Evolutionary conservation across 2,113 vertebrate species (phyloP).

Genomic region (Pelobates fuscus): DNA sequence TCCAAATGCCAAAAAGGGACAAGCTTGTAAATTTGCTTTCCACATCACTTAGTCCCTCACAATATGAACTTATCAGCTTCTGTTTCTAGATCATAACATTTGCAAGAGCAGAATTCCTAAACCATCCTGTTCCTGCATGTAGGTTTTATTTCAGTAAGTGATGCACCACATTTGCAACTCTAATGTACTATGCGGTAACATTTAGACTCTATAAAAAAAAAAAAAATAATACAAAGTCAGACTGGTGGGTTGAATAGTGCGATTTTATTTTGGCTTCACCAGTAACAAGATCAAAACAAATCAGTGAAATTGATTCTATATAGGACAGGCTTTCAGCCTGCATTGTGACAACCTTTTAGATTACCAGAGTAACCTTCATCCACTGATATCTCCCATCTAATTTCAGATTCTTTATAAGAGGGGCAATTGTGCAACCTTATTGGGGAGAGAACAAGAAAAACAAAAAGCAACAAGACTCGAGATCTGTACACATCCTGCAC

Average conservation of each 20-base stretch:
- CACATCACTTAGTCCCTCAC: no score
- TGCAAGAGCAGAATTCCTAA: no score
- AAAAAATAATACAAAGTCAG: neutral
- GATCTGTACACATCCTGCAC: neutral
- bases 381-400: neutral
- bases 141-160: no score
- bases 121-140: no score
- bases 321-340: slow-evolving; percentile 35
- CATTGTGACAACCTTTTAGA: neutral
- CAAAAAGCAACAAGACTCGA: neutral
- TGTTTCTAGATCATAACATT: no score
- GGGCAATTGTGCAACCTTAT: neutral
- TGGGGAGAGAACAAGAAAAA: neutral
- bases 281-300: slow-evolving; percentile 27
- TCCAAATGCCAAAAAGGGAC: no score
- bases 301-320: slow-evolving; percentile 55
- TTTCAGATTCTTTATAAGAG: no score
- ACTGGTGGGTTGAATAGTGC: slow-evolving; percentile 23
- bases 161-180: no score
- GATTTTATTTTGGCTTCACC: slow-evolving; percentile 34
- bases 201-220: no score
- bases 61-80: no score
- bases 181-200: no score
- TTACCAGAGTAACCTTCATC: slow-evolving; percentile 1
- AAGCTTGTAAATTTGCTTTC: no score